Evolutionary conservation across 2,113 vertebrate genomes (phyloP).

Genomic region (Phoenicopterus ruber): DNA sequence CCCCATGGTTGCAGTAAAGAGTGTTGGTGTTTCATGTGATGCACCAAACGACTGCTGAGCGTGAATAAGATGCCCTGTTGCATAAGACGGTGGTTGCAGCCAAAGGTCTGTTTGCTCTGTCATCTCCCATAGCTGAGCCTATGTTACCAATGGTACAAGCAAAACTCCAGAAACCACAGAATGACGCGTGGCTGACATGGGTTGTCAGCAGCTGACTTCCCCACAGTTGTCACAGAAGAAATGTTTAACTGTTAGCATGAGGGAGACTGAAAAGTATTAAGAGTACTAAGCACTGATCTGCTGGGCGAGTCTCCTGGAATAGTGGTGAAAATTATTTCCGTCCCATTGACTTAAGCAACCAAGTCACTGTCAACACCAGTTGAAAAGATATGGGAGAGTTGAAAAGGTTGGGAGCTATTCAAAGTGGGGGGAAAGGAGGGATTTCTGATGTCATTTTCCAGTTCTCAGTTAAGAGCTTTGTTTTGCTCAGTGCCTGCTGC

Average conservation of each 20-base stretch:
- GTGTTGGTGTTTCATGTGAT: background rate
- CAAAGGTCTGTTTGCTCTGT: background rate
- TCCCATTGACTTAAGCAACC: background rate
- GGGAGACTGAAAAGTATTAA: background rate
- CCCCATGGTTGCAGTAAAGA: too few relatives aligned
- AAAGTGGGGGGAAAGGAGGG: background rate
- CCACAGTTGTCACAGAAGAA: background rate
- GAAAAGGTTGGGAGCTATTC: background rate
- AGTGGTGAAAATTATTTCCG: background rate
- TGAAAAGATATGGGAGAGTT: background rate
- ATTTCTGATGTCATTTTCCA: background rate
- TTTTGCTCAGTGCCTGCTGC: background rate
- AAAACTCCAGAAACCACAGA: background rate
- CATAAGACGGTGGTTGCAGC: background rate
- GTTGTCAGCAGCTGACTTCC: background rate
- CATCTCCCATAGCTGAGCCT: background rate
- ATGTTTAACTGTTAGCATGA: background rate
- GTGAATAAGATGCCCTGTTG: background rate
- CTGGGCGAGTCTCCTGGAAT: background rate
- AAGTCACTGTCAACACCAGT: background rate
- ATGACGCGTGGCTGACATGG: background rate
- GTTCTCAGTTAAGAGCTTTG: background rate
- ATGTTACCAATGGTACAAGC: background rate
- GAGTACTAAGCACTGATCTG: background rate
- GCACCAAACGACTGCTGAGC: background rate